These are phyloP conservation scores for Gallinago solitaria DNA, from an alignment of 2,797 vertebrate species.

Conservation along the genomic window DNA sequence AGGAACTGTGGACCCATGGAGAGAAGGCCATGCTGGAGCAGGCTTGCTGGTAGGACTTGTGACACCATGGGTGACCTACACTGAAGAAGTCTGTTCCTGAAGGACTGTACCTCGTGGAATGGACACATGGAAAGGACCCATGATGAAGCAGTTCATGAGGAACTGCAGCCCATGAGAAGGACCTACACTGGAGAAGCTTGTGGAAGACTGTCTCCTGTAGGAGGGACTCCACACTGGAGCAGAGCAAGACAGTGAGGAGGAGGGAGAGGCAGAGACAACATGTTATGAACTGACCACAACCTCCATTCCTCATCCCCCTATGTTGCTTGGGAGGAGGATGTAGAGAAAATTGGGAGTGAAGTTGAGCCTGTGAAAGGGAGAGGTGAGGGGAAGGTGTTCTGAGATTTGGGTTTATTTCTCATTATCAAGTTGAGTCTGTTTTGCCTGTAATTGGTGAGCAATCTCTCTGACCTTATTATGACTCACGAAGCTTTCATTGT, in stretches of 20 bases:
- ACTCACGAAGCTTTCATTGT: fast-evolving
- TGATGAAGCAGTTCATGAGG: not conserved
- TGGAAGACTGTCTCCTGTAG: fast-evolving
- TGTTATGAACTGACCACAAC: not conserved
- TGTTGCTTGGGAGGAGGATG: fast-evolving
- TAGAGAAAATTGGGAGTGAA: not conserved
- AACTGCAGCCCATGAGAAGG: fast-evolving
- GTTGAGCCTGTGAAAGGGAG: not conserved
- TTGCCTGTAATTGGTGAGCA: not conserved
- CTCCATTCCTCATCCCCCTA: not conserved
- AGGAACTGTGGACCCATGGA: not conserved
- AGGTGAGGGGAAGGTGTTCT: not conserved
- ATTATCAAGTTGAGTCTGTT: not conserved
- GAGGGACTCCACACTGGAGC: fast-evolving
- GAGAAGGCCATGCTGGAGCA: fast-evolving
- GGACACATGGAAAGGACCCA: not conserved
- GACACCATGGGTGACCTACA: fast-evolving
- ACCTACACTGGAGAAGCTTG: fast-evolving
- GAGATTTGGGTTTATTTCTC: not conserved
- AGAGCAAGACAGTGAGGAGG: not conserved
- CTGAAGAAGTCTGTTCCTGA: not conserved
- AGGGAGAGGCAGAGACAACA: not conserved
- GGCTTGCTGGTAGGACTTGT: not conserved
- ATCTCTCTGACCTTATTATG: not conserved
- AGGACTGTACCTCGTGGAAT: not conserved